Percentiles rank a stretch among this genome's conserved stretches.
Evolutionary conservation across 2,113 vertebrate species (phyloP).

Genomic region (Chelonoidis abingdonii): DNA sequence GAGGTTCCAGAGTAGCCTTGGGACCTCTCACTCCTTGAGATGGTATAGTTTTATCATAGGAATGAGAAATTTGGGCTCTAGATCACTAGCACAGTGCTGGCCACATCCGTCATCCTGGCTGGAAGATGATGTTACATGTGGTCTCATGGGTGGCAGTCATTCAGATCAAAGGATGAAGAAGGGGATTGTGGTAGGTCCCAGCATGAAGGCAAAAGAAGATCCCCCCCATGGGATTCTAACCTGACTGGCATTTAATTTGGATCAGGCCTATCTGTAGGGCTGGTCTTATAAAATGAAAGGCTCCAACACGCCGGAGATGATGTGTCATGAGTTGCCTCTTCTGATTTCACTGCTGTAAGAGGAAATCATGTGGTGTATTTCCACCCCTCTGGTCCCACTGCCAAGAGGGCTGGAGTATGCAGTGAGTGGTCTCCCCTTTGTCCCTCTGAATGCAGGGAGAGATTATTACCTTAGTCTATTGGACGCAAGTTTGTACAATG

Average conservation of each 20-base stretch:
- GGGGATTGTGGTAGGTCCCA: neutral
- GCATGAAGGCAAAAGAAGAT: neutral
- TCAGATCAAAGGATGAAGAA: neutral
- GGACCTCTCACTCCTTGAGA: rapidly evolving
- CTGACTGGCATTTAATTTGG: neutral
- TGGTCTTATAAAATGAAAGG: neutral
- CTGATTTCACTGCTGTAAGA: neutral
- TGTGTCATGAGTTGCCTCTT: neutral
- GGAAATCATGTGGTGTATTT: neutral
- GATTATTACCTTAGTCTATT: neutral
- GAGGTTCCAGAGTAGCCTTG: neutral
- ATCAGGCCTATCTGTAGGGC: neutral
- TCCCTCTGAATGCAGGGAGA: neutral
- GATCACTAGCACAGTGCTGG: neutral
- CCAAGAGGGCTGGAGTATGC: neutral
- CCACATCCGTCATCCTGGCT: neutral
- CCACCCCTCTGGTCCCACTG: too few relatives aligned
- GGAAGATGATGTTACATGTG: neutral
- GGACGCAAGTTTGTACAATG: neutral
- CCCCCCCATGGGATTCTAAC: neutral
- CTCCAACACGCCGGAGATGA: neutral
- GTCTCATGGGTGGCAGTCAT: neutral
- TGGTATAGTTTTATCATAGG: rapidly evolving
- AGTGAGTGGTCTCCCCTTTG: neutral
- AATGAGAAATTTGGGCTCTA: neutral